phyloP scores from a whole-genome alignment of 2,888 invertebrate genomes.

The Portevinia maculata region DNA sequence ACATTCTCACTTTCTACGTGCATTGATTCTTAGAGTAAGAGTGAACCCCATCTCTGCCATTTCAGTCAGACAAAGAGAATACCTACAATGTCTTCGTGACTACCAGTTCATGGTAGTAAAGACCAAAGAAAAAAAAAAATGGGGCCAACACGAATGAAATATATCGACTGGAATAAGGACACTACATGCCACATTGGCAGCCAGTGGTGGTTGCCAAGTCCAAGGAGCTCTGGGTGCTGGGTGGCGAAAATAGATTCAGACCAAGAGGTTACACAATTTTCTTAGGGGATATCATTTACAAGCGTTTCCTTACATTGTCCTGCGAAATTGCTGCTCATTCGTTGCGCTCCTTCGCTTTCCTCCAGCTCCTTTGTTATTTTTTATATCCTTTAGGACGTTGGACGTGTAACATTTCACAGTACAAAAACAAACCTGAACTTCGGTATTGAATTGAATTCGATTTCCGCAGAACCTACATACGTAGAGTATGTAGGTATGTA shows the following conservation, averaged over 20 bases:
- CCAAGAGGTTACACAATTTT: constrained; percentile 59
- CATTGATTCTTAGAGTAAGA: constrained; percentile 59
- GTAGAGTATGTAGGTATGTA: too few relatives aligned
- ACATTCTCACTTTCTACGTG: constrained; percentile 26
- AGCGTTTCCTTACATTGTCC: constrained; percentile 67
- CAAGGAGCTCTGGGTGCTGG: constrained; percentile 42
- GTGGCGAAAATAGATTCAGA: constrained; percentile 42
- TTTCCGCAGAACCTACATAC: neutral
- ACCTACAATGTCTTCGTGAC: constrained; percentile 71
- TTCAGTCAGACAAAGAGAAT: constrained; percentile 56
- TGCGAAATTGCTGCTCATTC: constrained; percentile 64
- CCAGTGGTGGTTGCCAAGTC: constrained; percentile 20
- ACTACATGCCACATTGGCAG: constrained; percentile 64
- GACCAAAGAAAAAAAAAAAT: constrained; percentile 18
- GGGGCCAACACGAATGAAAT: constrained; percentile 65
- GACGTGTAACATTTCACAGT: constrained; percentile 57
- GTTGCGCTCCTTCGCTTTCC: constrained; percentile 8
- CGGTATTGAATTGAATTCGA: constrained; percentile 22
- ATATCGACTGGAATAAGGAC: constrained; percentile 73
- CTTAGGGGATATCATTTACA: constrained; percentile 67
- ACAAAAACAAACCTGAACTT: constrained; percentile 59
- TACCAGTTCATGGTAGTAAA: constrained; percentile 35
- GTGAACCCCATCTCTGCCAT: constrained; percentile 57
- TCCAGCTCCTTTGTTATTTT: constrained; percentile 38
- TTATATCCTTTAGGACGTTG: constrained; percentile 58